phyloP scores from a whole-genome alignment of 2,888 invertebrate genomes.

The Calameuta idolon region DNA sequence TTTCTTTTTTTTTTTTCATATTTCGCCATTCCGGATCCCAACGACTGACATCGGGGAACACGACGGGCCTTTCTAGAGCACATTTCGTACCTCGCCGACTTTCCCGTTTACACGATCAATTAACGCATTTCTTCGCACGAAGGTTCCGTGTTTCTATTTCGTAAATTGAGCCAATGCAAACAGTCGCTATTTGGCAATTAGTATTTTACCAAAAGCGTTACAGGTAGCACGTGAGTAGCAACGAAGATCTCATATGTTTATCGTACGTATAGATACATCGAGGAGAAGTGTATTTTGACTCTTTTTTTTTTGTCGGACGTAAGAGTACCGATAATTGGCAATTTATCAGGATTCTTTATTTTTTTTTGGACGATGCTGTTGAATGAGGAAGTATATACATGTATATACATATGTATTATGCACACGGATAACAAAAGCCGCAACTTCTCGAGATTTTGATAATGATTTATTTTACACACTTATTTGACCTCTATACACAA shows the following conservation, averaged over 20 bases:
- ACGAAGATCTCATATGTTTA: not conserved
- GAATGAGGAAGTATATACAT: not conserved
- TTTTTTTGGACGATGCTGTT: not conserved
- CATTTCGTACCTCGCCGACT: no score
- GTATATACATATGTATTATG: not conserved
- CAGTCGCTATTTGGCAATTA: no score
- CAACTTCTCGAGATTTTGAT: slow-evolving; percentile 37
- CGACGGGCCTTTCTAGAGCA: no score
- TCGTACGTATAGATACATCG: not conserved
- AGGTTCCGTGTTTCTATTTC: no score
- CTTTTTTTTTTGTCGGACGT: not conserved
- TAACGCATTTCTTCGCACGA: slow-evolving; percentile 4
- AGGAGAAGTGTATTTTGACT: not conserved
- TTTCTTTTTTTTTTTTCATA: no score
- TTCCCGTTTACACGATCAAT: slow-evolving; percentile 5
- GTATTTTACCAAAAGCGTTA: no score
- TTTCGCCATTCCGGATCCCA: no score
- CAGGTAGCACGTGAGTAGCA: not conserved
- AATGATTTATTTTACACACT: slow-evolving; percentile 65
- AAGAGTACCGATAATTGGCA: not conserved
- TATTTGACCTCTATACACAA: slow-evolving; percentile 65
- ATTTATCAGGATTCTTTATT: not conserved
- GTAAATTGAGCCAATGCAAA: no score
- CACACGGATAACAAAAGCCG: not conserved
- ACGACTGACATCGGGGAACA: no score